These are phyloP conservation scores for Sphaerodactylus townsendi DNA, from an alignment of 2,113 vertebrate genomes.

Conservation along the genomic window DNA sequence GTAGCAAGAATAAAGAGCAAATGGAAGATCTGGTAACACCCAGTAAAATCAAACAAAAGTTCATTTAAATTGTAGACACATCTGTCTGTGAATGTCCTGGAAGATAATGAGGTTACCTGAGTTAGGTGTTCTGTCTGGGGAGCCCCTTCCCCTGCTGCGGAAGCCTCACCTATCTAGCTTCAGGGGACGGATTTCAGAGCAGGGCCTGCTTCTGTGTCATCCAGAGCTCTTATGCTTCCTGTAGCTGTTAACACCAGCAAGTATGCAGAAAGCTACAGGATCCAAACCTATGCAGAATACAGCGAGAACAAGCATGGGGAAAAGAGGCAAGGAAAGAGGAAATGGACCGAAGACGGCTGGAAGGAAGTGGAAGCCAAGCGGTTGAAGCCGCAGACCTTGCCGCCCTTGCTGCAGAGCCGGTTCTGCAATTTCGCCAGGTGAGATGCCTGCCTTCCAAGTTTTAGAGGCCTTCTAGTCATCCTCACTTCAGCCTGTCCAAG, in stretches of 20 bases:
- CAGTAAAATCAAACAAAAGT: no score
- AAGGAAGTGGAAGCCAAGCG: conserved; percentile 79
- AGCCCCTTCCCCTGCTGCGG: no score
- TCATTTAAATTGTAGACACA: no score
- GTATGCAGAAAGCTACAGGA: conserved; percentile 96
- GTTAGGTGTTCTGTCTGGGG: no score
- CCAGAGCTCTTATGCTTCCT: conserved; percentile 25
- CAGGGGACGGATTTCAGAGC: no score
- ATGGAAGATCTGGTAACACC: no score
- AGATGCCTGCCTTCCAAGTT: not conserved
- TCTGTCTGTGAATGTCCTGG: no score
- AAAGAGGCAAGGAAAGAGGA: conserved; percentile 75
- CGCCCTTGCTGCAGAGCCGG: conserved; percentile 62
- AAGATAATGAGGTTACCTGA: no score
- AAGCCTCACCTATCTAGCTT: no score
- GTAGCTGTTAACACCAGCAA: conserved; percentile 95
- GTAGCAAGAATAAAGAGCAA: no score
- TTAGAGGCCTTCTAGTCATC: no score
- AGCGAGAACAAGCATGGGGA: conserved; percentile 83
- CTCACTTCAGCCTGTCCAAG: no score
- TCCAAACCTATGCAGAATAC: conserved; percentile 96
- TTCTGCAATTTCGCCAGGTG: conserved; percentile 70
- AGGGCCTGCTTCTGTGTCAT: not conserved
- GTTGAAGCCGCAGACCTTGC: conserved; percentile 66
- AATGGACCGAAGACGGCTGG: conserved; percentile 90